phyloP scores from a whole-genome alignment of 2,113 vertebrate genomes.

The Montifringilla adamsi region DNA sequence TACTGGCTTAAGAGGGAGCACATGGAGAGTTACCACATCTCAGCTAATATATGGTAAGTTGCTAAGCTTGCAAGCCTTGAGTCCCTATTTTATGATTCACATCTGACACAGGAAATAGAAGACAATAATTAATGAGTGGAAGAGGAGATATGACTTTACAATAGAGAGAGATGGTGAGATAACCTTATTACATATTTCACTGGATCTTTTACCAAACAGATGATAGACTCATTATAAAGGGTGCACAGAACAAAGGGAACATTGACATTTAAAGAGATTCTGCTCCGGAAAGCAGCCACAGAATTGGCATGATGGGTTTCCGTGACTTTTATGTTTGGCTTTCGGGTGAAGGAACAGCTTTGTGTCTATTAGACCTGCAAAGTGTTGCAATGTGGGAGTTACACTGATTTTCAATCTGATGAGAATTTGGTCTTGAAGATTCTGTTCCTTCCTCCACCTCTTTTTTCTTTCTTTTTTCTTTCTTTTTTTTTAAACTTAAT shows the following conservation, averaged over 20 bases:
- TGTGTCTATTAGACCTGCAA: neutral
- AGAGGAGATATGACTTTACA: slow-evolving; percentile 43
- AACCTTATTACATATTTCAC: slow-evolving; percentile 50
- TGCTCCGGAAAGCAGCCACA: slow-evolving; percentile 30
- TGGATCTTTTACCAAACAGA: slow-evolving; percentile 57
- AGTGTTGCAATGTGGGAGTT: neutral
- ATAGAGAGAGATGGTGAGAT: slow-evolving; percentile 54
- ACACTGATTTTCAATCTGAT: neutral
- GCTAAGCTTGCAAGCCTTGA: slow-evolving; percentile 19
- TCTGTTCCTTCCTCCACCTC: neutral
- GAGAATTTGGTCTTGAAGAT: neutral
- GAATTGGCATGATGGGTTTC: slow-evolving; percentile 36
- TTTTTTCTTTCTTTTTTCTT: too few species aligned
- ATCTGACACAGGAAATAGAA: slow-evolving; percentile 50
- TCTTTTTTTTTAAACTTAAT: rapidly evolving
- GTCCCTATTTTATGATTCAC: slow-evolving; percentile 41
- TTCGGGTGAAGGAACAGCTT: neutral
- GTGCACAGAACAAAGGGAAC: slow-evolving; percentile 42
- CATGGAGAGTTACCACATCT: neutral
- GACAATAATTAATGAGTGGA: slow-evolving; percentile 62
- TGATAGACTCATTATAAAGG: slow-evolving; percentile 53
- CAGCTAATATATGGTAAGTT: slow-evolving; percentile 7
- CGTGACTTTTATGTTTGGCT: slow-evolving; percentile 15
- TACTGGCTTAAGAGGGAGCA: neutral
- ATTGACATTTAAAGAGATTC: slow-evolving; percentile 51